Evolutionary conservation across 64 coral and sea anemone species (phyloP).

Genomic region (Porites australiensis): DNA sequence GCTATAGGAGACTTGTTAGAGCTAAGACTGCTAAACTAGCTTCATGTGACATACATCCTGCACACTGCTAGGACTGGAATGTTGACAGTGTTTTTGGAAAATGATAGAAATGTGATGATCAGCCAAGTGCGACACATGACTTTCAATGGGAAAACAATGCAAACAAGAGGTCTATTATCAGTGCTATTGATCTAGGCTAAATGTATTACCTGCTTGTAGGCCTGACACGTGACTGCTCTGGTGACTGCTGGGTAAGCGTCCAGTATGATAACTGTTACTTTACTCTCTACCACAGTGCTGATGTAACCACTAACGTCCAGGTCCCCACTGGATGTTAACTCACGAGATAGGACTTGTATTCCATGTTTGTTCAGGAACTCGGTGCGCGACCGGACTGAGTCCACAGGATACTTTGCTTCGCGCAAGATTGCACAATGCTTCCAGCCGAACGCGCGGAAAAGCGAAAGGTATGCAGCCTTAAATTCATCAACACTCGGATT

Average conservation of each 20-base stretch:
- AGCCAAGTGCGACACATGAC: too few relatives aligned
- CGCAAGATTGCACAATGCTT: slow-evolving; percentile 67
- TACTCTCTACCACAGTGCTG: slow-evolving; percentile 62
- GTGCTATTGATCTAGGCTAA: neutral
- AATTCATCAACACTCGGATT: slow-evolving; percentile 84
- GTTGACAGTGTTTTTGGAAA: too few relatives aligned
- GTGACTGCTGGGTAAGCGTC: slow-evolving; percentile 79
- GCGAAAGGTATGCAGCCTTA: slow-evolving; percentile 64
- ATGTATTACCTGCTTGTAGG: slow-evolving; percentile 62
- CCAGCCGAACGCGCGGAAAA: slow-evolving; percentile 71
- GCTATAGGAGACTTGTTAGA: too few relatives aligned
- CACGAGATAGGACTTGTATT: slow-evolving; percentile 76
- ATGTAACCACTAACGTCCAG: slow-evolving; percentile 64
- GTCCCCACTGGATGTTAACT: slow-evolving; percentile 60
- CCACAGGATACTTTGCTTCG: slow-evolving; percentile 72
- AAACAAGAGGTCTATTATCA: too few relatives aligned
- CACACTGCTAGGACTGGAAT: too few relatives aligned
- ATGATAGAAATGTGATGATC: too few relatives aligned
- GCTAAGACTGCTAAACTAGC: too few relatives aligned
- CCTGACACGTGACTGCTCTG: slow-evolving; percentile 72
- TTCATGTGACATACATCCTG: too few relatives aligned
- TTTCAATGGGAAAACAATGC: too few relatives aligned
- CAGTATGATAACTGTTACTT: slow-evolving; percentile 63
- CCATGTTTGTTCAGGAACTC: slow-evolving; percentile 68
- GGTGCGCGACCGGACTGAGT: slow-evolving; percentile 65